Percentiles rank a stretch among this genome's conserved stretches.
Conservation (phyloP, 2,113 vertebrate genomes). For the Brienomyrus longianalis region DNA sequence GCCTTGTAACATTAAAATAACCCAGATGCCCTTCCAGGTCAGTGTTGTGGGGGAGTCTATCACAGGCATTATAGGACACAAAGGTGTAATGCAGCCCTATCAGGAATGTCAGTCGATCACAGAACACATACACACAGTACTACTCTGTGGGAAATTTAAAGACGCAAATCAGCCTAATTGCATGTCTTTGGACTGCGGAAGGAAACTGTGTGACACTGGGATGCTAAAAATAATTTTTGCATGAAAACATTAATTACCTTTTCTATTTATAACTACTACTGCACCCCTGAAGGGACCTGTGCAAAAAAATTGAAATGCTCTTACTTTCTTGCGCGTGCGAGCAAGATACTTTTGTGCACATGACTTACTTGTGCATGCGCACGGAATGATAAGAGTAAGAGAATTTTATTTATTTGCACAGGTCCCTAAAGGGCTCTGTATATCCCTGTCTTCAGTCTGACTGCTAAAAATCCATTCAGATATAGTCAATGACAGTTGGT, state of each 20-base stretch:
- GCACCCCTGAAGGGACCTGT: too few relatives aligned
- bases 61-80: neutral
- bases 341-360: too few relatives aligned
- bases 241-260: neutral
- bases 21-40: neutral
- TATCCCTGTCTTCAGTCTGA: neutral
- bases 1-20: neutral
- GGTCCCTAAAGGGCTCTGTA: too few relatives aligned
- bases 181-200: neutral
- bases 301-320: too few relatives aligned
- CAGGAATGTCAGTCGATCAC: neutral
- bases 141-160: neutral
- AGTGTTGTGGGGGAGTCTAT: neutral
- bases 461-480: neutral
- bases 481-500: neutral
- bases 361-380: too few relatives aligned
- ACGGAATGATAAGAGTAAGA: too few relatives aligned
- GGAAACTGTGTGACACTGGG: neutral
- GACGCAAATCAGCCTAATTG: neutral
- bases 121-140: neutral
- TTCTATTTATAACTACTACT: neutral
- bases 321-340: too few relatives aligned
- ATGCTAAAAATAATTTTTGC: neutral
- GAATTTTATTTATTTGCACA: too few relatives aligned
- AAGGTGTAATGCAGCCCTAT: neutral